Evolutionary conservation across 2,113 vertebrate species (phyloP).

Genomic region (Scomber colias): DNA sequence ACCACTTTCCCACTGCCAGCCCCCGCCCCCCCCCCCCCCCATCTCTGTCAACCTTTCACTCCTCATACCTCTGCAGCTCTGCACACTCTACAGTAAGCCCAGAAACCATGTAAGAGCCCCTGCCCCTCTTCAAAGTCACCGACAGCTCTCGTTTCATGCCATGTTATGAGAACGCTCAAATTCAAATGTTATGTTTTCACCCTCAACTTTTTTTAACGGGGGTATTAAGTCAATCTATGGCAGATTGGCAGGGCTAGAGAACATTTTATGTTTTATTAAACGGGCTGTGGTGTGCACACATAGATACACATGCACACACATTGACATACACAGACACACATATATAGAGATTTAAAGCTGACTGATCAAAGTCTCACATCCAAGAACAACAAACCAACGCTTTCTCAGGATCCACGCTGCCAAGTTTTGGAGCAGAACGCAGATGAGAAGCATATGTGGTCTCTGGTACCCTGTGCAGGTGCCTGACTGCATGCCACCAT

Average conservation of each 20-base stretch:
- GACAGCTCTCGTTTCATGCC: constrained; percentile 53
- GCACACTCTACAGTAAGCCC: constrained; percentile 14
- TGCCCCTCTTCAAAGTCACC: constrained; percentile 43
- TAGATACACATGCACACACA: neutral
- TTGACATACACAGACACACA: constrained; percentile 23
- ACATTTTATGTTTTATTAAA: constrained; percentile 52
- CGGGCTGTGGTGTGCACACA: constrained; percentile 12
- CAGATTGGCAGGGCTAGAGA: constrained; percentile 31
- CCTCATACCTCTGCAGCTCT: constrained; percentile 21
- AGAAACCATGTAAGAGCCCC: constrained; percentile 28
- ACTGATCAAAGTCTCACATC: constrained; percentile 69
- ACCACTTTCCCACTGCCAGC: neutral
- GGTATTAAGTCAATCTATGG: constrained; percentile 61
- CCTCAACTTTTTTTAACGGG: constrained; percentile 35
- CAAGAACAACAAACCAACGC: constrained; percentile 77
- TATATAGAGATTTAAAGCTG: constrained; percentile 58
- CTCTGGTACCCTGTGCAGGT: constrained; percentile 51
- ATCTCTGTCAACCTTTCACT: constrained; percentile 26
- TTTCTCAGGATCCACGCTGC: constrained; percentile 66
- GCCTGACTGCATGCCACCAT: constrained; percentile 43
- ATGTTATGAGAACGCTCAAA: constrained; percentile 54
- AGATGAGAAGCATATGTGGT: constrained; percentile 72
- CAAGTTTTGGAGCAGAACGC: constrained; percentile 31
- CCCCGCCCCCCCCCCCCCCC: constrained; percentile 26
- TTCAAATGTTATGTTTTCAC: constrained; percentile 54